Conservation (phyloP, 2,113 vertebrate genomes). For the Podiceps cristatus region DNA sequence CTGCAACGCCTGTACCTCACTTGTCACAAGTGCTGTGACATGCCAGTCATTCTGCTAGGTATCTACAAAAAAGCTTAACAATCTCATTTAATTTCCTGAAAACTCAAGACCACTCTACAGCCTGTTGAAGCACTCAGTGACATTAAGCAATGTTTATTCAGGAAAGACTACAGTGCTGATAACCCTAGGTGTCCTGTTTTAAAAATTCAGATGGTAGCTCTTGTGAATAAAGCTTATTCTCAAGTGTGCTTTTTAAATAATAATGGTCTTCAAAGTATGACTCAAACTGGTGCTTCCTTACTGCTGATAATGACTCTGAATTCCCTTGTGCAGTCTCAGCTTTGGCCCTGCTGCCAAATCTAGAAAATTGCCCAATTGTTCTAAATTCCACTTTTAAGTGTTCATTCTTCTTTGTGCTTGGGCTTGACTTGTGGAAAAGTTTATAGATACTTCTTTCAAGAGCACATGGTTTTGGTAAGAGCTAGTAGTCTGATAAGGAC, state of each 20-base stretch:
- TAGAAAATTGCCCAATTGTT: neutral
- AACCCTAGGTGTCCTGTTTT: neutral
- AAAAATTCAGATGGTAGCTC: neutral
- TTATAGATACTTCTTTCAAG: neutral
- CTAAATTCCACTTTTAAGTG: neutral
- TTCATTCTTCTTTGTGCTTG: neutral
- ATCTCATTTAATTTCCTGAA: neutral
- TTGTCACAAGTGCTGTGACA: neutral
- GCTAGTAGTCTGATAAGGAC: neutral
- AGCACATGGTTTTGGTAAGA: neutral
- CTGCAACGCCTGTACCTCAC: accelerated
- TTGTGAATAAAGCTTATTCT: neutral
- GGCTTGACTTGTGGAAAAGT: neutral
- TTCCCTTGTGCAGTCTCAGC: neutral
- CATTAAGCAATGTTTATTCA: neutral
- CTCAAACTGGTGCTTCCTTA: neutral
- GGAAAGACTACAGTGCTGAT: neutral
- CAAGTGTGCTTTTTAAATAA: neutral
- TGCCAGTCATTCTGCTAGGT: neutral
- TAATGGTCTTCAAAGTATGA: neutral
- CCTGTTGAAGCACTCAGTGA: neutral
- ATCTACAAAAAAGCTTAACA: neutral
- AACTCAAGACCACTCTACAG: neutral
- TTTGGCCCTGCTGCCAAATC: neutral
- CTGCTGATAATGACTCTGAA: neutral